Evolutionary conservation across 2,888 invertebrate genomes (phyloP).

Genomic region (Sarcophaga rosellei): DNA sequence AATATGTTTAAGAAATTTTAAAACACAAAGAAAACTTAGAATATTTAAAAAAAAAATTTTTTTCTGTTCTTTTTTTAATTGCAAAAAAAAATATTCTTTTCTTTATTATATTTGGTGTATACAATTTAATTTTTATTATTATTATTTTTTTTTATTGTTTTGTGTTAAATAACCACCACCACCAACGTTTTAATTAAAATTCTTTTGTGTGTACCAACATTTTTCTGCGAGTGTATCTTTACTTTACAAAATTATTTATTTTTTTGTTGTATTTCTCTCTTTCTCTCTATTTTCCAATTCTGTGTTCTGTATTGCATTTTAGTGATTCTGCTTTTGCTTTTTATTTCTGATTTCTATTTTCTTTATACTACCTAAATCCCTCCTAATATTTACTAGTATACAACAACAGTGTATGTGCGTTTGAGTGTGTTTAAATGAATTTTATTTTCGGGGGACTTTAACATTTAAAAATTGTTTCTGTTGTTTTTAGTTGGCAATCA

Average conservation of each 20-base stretch:
- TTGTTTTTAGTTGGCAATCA: constrained; percentile 70
- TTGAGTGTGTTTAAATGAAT: constrained; percentile 4
- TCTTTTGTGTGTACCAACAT: neutral
- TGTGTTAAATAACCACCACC: neutral
- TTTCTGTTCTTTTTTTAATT: no score
- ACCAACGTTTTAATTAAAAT: neutral
- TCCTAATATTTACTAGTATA: neutral
- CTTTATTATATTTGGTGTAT: neutral
- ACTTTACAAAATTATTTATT: neutral
- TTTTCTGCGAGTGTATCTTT: neutral
- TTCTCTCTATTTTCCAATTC: neutral
- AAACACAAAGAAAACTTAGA: no score
- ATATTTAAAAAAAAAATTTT: no score
- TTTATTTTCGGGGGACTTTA: constrained; percentile 56
- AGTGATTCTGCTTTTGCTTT: constrained; percentile 25
- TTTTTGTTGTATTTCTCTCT: constrained; percentile 7
- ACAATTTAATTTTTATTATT: neutral
- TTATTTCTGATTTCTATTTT: constrained; percentile 40
- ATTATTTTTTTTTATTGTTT: neutral
- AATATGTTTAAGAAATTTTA: no score
- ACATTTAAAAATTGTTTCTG: constrained; percentile 51
- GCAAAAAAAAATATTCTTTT: neutral
- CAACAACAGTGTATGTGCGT: constrained; percentile 15
- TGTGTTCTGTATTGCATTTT: constrained; percentile 15
- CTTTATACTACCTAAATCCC: constrained; percentile 15